These are phyloP conservation scores for Nomada ruficornis DNA, from an alignment of 2,888 invertebrate genomes.

Conservation along the genomic window DNA sequence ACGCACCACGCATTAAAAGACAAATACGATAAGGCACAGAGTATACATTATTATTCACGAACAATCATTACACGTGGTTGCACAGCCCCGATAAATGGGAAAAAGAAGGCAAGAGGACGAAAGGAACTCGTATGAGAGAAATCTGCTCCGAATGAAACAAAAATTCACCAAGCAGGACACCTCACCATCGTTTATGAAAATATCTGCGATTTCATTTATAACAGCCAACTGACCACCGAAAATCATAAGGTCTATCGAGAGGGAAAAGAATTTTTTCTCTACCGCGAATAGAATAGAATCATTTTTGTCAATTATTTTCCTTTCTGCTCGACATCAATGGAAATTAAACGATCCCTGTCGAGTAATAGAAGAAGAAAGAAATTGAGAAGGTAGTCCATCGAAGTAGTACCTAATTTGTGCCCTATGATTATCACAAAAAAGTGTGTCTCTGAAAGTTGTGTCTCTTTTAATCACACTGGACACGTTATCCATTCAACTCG, in stretches of 20 bases:
- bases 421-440: constrained; percentile 69
- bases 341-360: too few species aligned
- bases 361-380: too few species aligned
- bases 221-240: too few species aligned
- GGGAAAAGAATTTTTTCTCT: too few species aligned
- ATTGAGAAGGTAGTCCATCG: constrained; percentile 44
- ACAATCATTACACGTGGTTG: constrained; percentile 58
- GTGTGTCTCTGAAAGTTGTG: constrained; percentile 40
- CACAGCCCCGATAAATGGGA: constrained; percentile 68
- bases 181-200: too few species aligned
- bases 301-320: too few species aligned
- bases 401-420: constrained; percentile 65
- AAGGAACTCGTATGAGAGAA: constrained; percentile 62
- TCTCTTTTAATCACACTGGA: constrained; percentile 16
- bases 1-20: constrained; percentile 42
- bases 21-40: constrained; percentile 71
- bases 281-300: too few species aligned
- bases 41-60: constrained; percentile 67
- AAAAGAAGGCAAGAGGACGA: constrained; percentile 49
- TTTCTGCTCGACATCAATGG: too few species aligned
- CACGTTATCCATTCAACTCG: constrained; percentile 28
- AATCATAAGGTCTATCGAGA: too few species aligned
- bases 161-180: not conserved
- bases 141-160: constrained; percentile 10
- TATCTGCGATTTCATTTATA: too few species aligned